Percentiles rank a stretch among this genome's conserved stretches.
Evolutionary conservation across 2,888 invertebrate species (phyloP).

Genomic region (Metopia argyrocephala): DNA sequence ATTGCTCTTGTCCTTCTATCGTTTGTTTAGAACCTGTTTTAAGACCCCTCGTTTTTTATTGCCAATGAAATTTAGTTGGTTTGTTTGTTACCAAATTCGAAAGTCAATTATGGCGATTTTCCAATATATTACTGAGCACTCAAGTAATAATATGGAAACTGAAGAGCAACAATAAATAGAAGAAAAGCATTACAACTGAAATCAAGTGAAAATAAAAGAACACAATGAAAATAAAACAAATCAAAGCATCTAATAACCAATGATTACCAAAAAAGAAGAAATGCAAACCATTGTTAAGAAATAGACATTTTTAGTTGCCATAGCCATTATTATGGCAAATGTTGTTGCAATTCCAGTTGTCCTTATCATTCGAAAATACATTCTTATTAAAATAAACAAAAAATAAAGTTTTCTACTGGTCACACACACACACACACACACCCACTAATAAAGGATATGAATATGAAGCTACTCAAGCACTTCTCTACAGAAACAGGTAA

Average conservation of each 20-base stretch:
- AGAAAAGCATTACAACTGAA: constrained; percentile 3
- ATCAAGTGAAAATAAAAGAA: constrained; percentile 10
- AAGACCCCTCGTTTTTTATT: not conserved
- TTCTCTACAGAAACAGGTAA: not conserved
- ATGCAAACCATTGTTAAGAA: constrained; percentile 25
- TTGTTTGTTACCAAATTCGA: constrained; percentile 25
- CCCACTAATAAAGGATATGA: not conserved
- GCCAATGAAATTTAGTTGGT: no score
- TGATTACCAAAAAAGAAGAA: constrained; percentile 44
- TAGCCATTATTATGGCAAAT: constrained; percentile 12
- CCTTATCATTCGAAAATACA: constrained; percentile 28
- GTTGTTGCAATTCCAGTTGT: not conserved
- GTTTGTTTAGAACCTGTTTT: not conserved
- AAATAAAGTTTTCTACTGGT: no score
- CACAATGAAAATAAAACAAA: constrained; percentile 13
- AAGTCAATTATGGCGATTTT: constrained; percentile 63
- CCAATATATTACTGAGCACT: constrained; percentile 53
- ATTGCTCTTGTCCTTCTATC: no score
- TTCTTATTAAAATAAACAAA: not conserved
- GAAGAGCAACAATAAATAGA: constrained; percentile 17
- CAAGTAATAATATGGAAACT: constrained; percentile 13
- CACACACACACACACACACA: no score
- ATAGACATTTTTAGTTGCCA: not conserved
- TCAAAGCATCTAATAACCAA: constrained; percentile 45
- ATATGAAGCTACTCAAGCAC: not conserved